phyloP scores from a whole-genome alignment of 2,888 invertebrate genomes.

The Caenorhabditis imperialis region DNA sequence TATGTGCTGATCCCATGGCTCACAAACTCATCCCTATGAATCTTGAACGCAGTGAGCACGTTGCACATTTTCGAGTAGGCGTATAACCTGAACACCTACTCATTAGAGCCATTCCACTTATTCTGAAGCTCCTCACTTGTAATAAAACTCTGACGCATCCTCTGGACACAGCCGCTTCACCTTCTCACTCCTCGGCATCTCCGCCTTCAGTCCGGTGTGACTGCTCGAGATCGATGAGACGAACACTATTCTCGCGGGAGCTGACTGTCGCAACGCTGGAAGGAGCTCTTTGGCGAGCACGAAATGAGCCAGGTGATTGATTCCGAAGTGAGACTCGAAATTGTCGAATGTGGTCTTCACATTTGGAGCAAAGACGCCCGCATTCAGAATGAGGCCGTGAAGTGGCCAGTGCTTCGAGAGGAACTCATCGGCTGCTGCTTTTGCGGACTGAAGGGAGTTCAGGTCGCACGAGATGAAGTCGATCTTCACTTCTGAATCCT shows the following conservation, averaged over 20 bases:
- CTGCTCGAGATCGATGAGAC: conserved; percentile 90
- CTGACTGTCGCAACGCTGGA: conserved; percentile 82
- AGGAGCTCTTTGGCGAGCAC: conserved; percentile 58
- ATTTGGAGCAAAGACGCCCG: conserved; percentile 80
- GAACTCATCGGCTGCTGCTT: conserved; percentile 79
- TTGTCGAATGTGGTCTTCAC: conserved; percentile 79
- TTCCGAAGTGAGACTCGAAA: conserved; percentile 81
- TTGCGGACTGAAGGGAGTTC: conserved; percentile 79
- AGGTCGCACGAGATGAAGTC: conserved; percentile 79
- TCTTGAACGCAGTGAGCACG: conserved; percentile 69
- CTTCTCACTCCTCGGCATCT: conserved; percentile 47
- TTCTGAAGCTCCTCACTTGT: no score
- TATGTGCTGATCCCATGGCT: conserved; percentile 80
- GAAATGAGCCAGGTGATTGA: conserved; percentile 87
- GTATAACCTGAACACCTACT: conserved; percentile 57
- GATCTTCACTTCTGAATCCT: conserved; percentile 68
- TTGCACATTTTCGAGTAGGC: conserved; percentile 74
- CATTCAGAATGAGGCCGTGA: conserved; percentile 81
- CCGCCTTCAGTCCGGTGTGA: conserved; percentile 75
- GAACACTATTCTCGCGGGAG: conserved; percentile 85
- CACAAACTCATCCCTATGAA: conserved; percentile 66
- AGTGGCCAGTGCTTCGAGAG: conserved; percentile 77
- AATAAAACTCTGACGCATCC: conserved; percentile 45
- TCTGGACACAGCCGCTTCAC: conserved; percentile 57
- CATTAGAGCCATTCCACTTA: no score